These are phyloP conservation scores for Cetonia aurata DNA, from an alignment of 2,888 invertebrate species.

Conservation along the genomic window DNA sequence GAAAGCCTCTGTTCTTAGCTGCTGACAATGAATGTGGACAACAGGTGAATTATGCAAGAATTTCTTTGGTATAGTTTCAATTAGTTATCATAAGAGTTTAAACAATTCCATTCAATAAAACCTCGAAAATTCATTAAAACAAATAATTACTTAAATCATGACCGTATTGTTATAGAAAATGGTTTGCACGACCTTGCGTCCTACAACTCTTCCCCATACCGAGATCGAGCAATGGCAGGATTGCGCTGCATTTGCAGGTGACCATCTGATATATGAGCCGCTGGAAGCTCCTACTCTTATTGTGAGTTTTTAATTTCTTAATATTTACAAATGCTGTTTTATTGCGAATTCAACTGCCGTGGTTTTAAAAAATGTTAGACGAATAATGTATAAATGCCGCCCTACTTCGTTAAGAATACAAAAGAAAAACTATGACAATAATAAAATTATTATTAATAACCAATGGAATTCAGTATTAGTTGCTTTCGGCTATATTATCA, in stretches of 20 bases:
- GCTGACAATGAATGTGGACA: conserved; percentile 83
- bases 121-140: not conserved
- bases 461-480: too few species aligned
- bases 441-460: too few species aligned
- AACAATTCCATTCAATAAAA: not conserved
- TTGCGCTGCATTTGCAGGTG: conserved; percentile 80
- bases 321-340: not conserved
- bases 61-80: not conserved
- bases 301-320: conserved; percentile 71
- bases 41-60: conserved; percentile 69
- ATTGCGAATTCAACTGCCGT: not conserved
- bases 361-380: too few species aligned
- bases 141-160: too few species aligned
- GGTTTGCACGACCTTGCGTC: conserved; percentile 86
- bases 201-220: conserved; percentile 79
- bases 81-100: not conserved
- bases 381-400: too few species aligned
- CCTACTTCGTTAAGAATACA: too few species aligned
- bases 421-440: too few species aligned
- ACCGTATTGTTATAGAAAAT: conserved; percentile 77
- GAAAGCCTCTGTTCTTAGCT: conserved; percentile 78
- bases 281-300: conserved; percentile 74
- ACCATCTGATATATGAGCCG: conserved; percentile 82
- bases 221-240: conserved; percentile 81
- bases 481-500: too few species aligned